Evolutionary conservation across 2,797 vertebrate species (phyloP).

Genomic region (Oreochromis grahami): DNA sequence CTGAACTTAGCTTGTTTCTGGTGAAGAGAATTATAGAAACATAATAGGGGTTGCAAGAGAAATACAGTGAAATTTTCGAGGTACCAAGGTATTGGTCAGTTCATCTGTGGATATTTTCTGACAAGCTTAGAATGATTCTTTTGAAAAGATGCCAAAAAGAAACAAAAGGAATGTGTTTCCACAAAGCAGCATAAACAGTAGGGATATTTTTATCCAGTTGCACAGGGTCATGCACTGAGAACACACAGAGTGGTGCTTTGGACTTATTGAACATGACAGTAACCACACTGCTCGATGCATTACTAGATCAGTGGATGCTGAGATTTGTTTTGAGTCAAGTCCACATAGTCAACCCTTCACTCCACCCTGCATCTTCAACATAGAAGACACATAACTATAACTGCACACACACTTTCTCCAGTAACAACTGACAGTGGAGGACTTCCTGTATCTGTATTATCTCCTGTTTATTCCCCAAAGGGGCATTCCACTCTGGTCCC

Average conservation of each 20-base stretch:
- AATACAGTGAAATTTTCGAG: background rate
- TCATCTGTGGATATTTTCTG: background rate
- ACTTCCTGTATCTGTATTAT: constrained; percentile 50
- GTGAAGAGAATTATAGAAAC: background rate
- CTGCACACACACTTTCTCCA: constrained; percentile 5
- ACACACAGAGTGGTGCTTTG: background rate
- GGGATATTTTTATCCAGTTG: background rate
- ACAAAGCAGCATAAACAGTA: background rate
- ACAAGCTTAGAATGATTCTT: background rate
- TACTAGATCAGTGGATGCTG: background rate
- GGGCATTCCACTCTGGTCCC: constrained; percentile 37
- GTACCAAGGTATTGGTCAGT: background rate
- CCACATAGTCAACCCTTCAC: constrained; percentile 30
- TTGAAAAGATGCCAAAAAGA: background rate
- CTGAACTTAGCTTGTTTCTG: background rate
- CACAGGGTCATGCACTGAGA: background rate
- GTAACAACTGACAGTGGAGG: constrained; percentile 41
- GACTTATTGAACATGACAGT: background rate
- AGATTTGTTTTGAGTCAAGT: constrained; percentile 15
- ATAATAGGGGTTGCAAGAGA: background rate
- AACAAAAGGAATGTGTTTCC: background rate
- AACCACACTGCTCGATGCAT: background rate
- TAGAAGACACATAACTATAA: background rate
- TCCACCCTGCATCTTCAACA: constrained; percentile 26
- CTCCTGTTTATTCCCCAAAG: constrained; percentile 51